Conservation (phyloP, 1,140 invertebrate species). For the Cataglyphis hispanica region DNA sequence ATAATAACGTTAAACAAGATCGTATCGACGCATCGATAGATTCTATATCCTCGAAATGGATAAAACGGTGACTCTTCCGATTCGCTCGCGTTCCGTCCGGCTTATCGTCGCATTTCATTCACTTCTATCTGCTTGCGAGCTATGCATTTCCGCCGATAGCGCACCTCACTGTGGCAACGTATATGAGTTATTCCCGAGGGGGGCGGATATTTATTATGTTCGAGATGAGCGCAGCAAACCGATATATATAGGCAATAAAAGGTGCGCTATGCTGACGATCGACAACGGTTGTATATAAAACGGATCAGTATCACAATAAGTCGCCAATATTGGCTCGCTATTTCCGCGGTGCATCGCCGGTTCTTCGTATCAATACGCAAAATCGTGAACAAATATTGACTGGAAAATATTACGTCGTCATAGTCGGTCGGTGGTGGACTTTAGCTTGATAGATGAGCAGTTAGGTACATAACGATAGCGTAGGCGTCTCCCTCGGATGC, state of each 20-base stretch:
- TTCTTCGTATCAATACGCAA: conserved; percentile 53
- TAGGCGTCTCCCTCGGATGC: neutral
- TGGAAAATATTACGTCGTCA: conserved; percentile 43
- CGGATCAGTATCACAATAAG: conserved; percentile 54
- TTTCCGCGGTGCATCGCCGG: conserved; percentile 25
- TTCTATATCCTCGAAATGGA: conserved; percentile 26
- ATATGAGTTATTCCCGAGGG: conserved; percentile 11
- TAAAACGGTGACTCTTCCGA: conserved; percentile 34
- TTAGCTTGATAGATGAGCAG: conserved; percentile 43
- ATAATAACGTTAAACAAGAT: conserved; percentile 37
- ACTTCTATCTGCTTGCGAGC: conserved; percentile 3
- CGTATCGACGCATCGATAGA: neutral
- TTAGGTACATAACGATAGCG: conserved; percentile 42
- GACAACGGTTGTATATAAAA: conserved; percentile 29
- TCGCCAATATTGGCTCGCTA: conserved; percentile 51
- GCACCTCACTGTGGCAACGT: neutral
- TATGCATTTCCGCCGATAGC: conserved; percentile 7
- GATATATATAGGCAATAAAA: conserved; percentile 53
- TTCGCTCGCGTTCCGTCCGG: conserved; percentile 10
- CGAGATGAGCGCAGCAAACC: neutral
- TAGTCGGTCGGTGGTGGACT: conserved; percentile 1
- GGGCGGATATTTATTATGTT: conserved; percentile 38
- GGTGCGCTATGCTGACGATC: neutral
- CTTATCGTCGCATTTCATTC: conserved; percentile 37
- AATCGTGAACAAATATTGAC: conserved; percentile 59